These are phyloP conservation scores for Chiloscyllium punctatum DNA, from an alignment of 2,797 vertebrate genomes.

Conservation along the genomic window DNA sequence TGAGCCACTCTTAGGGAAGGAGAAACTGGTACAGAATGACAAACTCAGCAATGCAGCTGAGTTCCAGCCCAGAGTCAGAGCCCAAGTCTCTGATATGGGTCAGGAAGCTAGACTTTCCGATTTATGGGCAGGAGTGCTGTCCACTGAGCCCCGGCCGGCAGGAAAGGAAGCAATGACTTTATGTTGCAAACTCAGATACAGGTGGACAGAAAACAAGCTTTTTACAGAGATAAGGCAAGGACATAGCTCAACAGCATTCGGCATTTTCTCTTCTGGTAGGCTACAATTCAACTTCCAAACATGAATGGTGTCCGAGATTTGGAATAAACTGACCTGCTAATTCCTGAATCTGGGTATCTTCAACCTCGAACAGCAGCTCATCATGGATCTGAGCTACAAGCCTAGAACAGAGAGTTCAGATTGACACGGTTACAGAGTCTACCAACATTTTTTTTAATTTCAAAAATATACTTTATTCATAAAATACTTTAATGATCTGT, in stretches of 20 bases:
- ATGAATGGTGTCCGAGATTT: neutral
- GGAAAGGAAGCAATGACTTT: neutral
- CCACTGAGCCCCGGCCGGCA: neutral
- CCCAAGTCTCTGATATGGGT: neutral
- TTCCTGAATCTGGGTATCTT: conserved; percentile 68
- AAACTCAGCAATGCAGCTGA: neutral
- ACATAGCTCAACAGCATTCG: neutral
- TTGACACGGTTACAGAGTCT: neutral
- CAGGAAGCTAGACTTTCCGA: neutral
- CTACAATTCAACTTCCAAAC: neutral
- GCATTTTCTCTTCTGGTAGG: neutral
- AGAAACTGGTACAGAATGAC: neutral
- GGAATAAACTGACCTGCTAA: conserved; percentile 68
- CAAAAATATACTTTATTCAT: too few relatives aligned
- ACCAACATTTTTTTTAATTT: too few relatives aligned
- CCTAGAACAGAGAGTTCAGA: conserved; percentile 52
- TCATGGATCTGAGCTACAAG: conserved; percentile 87
- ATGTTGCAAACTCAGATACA: neutral
- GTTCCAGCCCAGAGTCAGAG: neutral
- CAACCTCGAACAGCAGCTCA: conserved; percentile 84
- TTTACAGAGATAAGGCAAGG: neutral
- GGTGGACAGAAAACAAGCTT: neutral
- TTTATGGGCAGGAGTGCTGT: neutral
- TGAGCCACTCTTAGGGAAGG: neutral
- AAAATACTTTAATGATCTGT: too few relatives aligned